These are phyloP conservation scores for Wasmannia auropunctata DNA, from an alignment of 1,140 invertebrate species.

Conservation along the genomic window DNA sequence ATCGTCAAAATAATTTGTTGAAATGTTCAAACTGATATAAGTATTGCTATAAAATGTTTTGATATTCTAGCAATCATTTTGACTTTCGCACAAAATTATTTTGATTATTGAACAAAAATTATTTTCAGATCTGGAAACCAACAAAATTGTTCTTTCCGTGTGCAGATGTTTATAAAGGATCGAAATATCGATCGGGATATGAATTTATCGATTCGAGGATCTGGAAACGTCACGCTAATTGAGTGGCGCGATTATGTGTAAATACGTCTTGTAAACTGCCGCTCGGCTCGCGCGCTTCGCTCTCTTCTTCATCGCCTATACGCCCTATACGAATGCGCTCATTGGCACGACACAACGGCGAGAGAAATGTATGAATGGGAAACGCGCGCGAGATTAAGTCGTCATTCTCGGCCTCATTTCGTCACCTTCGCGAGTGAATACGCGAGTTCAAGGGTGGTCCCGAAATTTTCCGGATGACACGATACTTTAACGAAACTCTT, in stretches of 20 bases:
- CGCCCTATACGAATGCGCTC: neutral
- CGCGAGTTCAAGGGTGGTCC: neutral
- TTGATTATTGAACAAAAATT: too few relatives aligned
- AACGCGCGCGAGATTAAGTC: neutral
- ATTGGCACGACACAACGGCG: neutral
- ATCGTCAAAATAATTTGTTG: too few relatives aligned
- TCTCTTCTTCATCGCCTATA: neutral
- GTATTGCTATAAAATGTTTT: too few relatives aligned
- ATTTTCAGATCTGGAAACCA: too few relatives aligned
- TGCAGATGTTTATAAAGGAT: neutral
- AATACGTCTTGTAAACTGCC: neutral
- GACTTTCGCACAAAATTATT: too few relatives aligned
- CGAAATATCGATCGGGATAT: neutral
- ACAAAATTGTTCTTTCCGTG: too few relatives aligned
- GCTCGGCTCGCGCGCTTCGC: neutral
- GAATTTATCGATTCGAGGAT: neutral
- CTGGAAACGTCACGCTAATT: constrained; percentile 14
- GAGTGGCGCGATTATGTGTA: constrained; percentile 15
- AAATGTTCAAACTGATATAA: too few relatives aligned
- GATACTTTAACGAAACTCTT: neutral
- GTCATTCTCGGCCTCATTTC: neutral
- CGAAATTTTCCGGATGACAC: neutral
- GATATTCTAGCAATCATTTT: too few relatives aligned
- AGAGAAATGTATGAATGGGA: neutral
- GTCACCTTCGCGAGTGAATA: neutral